Evolutionary conservation across 2,113 vertebrate species (phyloP).

Genomic region (Nematolebias whitei): DNA sequence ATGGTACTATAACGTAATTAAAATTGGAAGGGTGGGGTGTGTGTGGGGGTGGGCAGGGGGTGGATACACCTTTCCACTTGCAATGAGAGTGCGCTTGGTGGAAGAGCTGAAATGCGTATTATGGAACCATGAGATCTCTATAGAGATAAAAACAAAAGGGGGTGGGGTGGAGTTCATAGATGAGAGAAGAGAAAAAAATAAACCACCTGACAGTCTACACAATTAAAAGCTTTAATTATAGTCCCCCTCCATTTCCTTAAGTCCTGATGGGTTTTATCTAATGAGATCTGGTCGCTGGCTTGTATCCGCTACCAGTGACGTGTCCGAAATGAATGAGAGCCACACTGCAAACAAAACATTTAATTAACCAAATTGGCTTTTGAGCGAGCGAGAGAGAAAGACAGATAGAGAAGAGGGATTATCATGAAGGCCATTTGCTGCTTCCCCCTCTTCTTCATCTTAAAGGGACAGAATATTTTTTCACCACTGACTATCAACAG

Average conservation of each 20-base stretch:
- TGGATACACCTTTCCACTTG: constrained; percentile 81
- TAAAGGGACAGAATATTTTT: constrained; percentile 87
- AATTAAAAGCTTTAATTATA: constrained; percentile 99
- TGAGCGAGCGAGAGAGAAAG: constrained; percentile 81
- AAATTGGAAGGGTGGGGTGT: constrained; percentile 60
- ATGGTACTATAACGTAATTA: constrained; percentile 79
- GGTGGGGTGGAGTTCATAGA: constrained; percentile 12
- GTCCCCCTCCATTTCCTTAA: constrained; percentile 98
- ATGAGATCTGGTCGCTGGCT: constrained; percentile 99
- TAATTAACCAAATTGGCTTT: constrained; percentile 99
- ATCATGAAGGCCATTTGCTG: constrained; percentile 83
- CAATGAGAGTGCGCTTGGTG: constrained; percentile 78
- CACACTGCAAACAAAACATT: constrained; percentile 99
- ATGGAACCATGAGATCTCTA: constrained; percentile 86
- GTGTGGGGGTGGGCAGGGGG: background rate
- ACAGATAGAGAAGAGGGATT: constrained; percentile 82
- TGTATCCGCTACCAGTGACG: constrained; percentile 96
- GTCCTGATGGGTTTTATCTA: constrained; percentile 99
- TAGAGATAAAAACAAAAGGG: constrained; percentile 84
- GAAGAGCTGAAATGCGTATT: constrained; percentile 75
- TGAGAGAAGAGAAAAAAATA: constrained; percentile 65
- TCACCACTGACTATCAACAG: constrained; percentile 71
- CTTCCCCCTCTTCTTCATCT: constrained; percentile 46
- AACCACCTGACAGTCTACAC: constrained; percentile 95
- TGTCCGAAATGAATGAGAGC: constrained; percentile 99